These are phyloP conservation scores for Brevimyrus niger DNA, from an alignment of 2,113 vertebrate genomes.

Conservation along the genomic window DNA sequence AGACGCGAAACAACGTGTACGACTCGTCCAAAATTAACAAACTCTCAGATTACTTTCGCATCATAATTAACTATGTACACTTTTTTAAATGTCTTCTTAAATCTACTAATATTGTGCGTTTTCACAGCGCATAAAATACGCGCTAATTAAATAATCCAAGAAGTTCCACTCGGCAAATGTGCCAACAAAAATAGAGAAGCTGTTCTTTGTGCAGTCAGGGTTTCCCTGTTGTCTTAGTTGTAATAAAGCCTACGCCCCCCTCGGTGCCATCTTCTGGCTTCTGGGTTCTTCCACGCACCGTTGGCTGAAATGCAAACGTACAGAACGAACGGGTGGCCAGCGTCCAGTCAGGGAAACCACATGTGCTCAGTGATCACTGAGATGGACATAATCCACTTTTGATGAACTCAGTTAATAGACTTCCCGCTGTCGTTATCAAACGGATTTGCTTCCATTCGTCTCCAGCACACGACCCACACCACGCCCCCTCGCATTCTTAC, in stretches of 20 bases:
- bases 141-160: neutral
- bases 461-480: conserved; percentile 59
- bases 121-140: neutral
- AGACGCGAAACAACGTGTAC: neutral
- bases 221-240: neutral
- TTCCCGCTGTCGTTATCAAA: conserved; percentile 47
- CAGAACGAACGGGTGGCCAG: conserved; percentile 2
- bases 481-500: conserved; percentile 48
- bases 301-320: conserved; percentile 6
- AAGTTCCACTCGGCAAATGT: neutral
- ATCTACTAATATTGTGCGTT: neutral
- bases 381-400: conserved; percentile 66
- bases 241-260: neutral
- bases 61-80: neutral
- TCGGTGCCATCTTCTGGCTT: neutral
- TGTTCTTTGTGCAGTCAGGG: neutral
- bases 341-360: conserved; percentile 16
- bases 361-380: conserved; percentile 42
- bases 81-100: neutral
- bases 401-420: conserved; percentile 64
- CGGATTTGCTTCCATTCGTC: conserved; percentile 47
- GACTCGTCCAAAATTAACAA: neutral
- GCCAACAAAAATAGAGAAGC: neutral
- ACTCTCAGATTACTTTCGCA: neutral
- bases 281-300: neutral